Evolutionary conservation across 2,797 vertebrate species (phyloP), one percentile per base, ranked within the genome.

Genomic region (Argya squamiceps): DNA sequence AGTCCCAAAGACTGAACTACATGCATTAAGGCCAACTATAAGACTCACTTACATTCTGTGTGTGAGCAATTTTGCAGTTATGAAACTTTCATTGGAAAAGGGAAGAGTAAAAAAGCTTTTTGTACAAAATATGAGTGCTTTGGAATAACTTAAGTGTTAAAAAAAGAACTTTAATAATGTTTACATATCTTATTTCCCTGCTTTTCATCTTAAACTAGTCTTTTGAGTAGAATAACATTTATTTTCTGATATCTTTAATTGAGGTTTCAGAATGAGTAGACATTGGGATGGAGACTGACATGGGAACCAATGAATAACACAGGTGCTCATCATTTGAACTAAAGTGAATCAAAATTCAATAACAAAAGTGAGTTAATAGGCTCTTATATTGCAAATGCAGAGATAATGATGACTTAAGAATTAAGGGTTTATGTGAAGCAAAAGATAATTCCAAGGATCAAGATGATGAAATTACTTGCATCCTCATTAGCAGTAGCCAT

Each of bases 341-440:
- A 6, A 50, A 83, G 34, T 75, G 32, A 93, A 58, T 49, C 14
- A 75, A 95, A 95, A 91, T 91, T 97, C 82, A 79, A 32, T 67
- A 91, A 87, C 50, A 91, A 92, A 93, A 91, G 50, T 91, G 62
- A 94, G n/a, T 79, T 89, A 96, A 97, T 85, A 96, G 84, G 39
- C 62, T 90, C 74, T 93, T 89, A 87, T 68, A 76, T 80, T 87
- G 84, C 64, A 83, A 62, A 64, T 80, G 53, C 62, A 78, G 83
- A 91, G 76, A 47, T 87, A 68, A 96, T 90, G 78, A 96, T 83
- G 84, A 97, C 90, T 94, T 79, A 76, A 89, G 86, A 96, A 90
- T 73, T 27, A 92, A 96, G 93, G 95, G 92, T 94, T 93, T 95
- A 93, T 79, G 76, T 91, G 78, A 89, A 49, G 59, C 76, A 93